Evolutionary conservation across 2,113 vertebrate genomes (phyloP).

Genomic region (Leuciscus idus): DNA sequence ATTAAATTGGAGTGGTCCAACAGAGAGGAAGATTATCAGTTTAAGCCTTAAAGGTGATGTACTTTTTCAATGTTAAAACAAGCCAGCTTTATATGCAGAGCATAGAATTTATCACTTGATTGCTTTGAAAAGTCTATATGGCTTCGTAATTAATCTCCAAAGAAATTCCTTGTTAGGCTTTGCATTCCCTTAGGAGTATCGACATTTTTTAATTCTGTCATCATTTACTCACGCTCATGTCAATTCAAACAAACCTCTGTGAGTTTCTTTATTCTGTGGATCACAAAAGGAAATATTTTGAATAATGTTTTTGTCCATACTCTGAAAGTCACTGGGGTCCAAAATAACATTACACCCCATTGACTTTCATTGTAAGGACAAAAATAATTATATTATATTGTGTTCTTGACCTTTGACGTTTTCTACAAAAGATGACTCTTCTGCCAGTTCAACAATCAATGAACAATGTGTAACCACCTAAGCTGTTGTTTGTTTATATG

Average conservation of each 20-base stretch:
- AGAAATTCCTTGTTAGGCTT: not conserved
- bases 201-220: accelerated
- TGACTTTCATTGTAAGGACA: not conserved
- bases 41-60: not conserved
- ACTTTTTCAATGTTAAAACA: not conserved
- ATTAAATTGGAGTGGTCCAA: slow-evolving; percentile 7
- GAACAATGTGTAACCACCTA: not conserved
- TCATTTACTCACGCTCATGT: not conserved
- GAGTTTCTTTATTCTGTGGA: not conserved
- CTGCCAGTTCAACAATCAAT: not conserved
- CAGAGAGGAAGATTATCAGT: slow-evolving; percentile 3
- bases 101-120: not conserved
- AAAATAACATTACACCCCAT: not conserved
- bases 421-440: not conserved
- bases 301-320: not conserved
- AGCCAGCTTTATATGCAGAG: not conserved
- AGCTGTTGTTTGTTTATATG: not conserved
- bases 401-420: not conserved
- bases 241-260: not conserved
- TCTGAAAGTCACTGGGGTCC: not conserved
- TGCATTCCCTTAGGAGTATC: not conserved
- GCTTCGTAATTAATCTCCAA: not conserved
- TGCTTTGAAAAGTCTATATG: not conserved
- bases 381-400: not conserved
- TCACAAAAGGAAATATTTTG: not conserved